These are phyloP conservation scores for Scopus umbretta DNA, from an alignment of 2,113 vertebrate species.

Conservation along the genomic window DNA sequence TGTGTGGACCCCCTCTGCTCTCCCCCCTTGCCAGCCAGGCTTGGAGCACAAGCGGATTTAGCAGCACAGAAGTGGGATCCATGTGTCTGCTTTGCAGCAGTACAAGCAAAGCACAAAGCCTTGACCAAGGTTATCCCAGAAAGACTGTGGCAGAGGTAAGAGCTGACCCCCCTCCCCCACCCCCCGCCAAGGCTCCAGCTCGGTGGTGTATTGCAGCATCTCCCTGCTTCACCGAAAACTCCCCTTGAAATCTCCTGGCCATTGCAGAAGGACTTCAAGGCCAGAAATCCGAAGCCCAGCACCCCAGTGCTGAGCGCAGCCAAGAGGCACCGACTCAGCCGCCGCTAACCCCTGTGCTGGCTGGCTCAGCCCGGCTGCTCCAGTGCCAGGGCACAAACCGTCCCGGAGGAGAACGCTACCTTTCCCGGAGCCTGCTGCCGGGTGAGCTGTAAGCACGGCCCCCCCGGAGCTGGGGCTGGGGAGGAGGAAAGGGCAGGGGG, in stretches of 20 bases:
- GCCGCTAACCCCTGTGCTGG: neutral
- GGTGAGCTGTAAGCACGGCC: neutral
- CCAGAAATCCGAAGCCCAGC: neutral
- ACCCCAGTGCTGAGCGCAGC: neutral
- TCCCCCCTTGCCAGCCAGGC: neutral
- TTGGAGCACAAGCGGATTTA: neutral
- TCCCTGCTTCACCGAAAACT: neutral
- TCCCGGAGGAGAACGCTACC: neutral
- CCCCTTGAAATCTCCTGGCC: neutral
- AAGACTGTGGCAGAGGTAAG: neutral
- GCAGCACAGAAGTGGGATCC: neutral
- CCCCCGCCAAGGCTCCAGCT: neutral
- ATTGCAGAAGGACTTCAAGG: neutral
- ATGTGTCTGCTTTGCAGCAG: neutral
- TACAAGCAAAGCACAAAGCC: neutral
- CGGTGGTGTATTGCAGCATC: neutral
- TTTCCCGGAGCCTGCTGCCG: neutral
- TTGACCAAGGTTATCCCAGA: slow-evolving; percentile 2
- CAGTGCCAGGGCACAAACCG: neutral
- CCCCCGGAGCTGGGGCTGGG: neutral
- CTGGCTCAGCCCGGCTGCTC: neutral
- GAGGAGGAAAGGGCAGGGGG: neutral
- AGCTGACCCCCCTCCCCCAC: neutral
- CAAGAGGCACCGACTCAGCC: neutral
- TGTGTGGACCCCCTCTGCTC: neutral